Evolutionary conservation across 2,888 invertebrate genomes (phyloP), one percentile per base, ranked within the genome.

Genomic region (Ditula angustiorana): DNA sequence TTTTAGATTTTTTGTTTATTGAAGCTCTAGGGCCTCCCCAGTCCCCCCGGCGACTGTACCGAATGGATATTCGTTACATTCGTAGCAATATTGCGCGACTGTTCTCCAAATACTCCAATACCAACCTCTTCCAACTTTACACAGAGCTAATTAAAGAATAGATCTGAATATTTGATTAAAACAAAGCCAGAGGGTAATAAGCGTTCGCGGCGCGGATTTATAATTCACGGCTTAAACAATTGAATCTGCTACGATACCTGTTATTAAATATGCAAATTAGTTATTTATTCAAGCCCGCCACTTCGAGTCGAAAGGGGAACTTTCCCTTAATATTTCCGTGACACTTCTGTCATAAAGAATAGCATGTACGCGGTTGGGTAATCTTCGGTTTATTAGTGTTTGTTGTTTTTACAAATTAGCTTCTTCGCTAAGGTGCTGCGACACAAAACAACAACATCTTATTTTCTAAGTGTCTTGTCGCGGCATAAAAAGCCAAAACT

Each of bases 231-330:
- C 68, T 66, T 66, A 61, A 58, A 69, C 70, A 70, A 70, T 67
- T 69, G 69, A 67, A 69, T 66, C 67, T 63, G 67, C 69, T 58
- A 33, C 68, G 69, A 68, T 68, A 71, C 71, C 67, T 67, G 69
- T 67, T 69, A 71, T 71, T 71, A 71, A 69, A 69, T 67, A 71
- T 71, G 71, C 47, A 71, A 70, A 71, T 71, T 64, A 70, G 68
- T 71, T 71, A 71, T 71, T 71, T 71, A 71, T 71, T 71, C 71
- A 67, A 67, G 58, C 66, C 44, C 53, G 60, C 59, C 50, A 59
- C 59, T 55, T 59, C 55, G 58, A 35, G 33, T 53, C 61, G 47
- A 68, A 59, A 55, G 66, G 66, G 67, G 53, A 62, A 62, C 53
- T 64, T 69, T 62, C 59, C 55, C 60, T 62, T 65, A 66, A 66